Evolutionary conservation across 2,888 invertebrate species (phyloP), one percentile per base, ranked within the genome.

Genomic region (Stenoptilia bipunctidactyla): DNA sequence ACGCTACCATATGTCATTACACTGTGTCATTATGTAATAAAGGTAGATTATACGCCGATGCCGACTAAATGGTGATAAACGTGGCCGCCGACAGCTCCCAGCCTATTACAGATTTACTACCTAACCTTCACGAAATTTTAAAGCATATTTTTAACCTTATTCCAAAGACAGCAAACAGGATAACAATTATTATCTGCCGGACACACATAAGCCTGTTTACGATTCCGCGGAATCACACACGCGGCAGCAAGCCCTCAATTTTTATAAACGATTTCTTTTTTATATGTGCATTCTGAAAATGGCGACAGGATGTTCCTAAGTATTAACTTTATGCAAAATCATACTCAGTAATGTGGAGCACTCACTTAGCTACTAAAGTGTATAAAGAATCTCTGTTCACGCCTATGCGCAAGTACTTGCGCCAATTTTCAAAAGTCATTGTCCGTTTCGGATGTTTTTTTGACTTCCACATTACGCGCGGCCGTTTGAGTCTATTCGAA

Each of bases 61-160:
- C 59, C 58, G 62, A 56, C 70, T 80, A 80, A 80, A 76, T 66
- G 72, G 50, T 64, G 75, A 66, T 76, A 79, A 80, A 76, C 69
- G 75, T 52, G 58, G 58, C 52, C 56, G 55, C 30, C 6, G 41
- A 46, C 51, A 40, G 46, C 46, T 20, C 20, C 3, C 20, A 20
- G 20, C 3, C 4, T 8, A 20, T 20, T 46, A 43, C 45, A 40
- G 47, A 49, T 55, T 53, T 46, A 45, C 44, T 40, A 35, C 44
- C 41, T 35, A 42, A 33, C 50, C 15, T 20, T 27, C 41, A 42
- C 20, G 20, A 20, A 20, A 40, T 42, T 40, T 41, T 40, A 46
- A 51, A 43, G 49, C 46, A 8, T 20, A 20, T 20, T 45, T 46
- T 2, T 12, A 30, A 30, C 30, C 30, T 30, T 30, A n/a, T n/a